Base-by-base conservation (phyloP, 2,113 vertebrate genomes). In the Catagonus wagneri region DNA sequence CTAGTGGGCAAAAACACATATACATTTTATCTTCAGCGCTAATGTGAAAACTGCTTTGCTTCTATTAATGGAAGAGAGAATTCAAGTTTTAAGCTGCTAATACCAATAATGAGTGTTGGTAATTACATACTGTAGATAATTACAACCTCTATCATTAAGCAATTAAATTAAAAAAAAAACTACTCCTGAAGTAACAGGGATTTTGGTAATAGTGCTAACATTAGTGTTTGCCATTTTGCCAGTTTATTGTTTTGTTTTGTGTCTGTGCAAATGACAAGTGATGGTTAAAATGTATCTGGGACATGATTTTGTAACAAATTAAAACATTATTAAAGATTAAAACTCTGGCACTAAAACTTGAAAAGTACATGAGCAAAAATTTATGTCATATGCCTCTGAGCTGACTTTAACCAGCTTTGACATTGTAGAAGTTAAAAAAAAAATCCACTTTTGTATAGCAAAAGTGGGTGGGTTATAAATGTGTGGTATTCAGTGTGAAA, bases 81-180 rank as follows among this genome's bases (percentile, higher is more conserved):
- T 58, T 74, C 36, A 58, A 85, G 52, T 63, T 44, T 93, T 92
- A 78, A 88, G 58, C 50, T 68, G 17, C 89, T 84, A 86, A 79
- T 88, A 83, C 66, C 90, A 93, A 69, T 79, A 90, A 80, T 71
- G 12, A 91, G 60, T 83, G 16, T 76, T 66, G 52, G 76, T 61
- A 56, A 97, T 93, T 89, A 63, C 32, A 34, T 36, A 61, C 54
- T 69, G 8, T 65, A 95, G 86, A 83, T 94, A 69, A 90, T 83
- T 66, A 87, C 50, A 88, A 44, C 74, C 3, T 69, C 39, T 50
- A 39, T 94, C 88, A 90, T 93, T 95, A 61, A 39, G 13, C 34
- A 92, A 58, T 90, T 95, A 86, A 11, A 80, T 68, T 81, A 69
- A 3, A 50, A 36, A 89, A 80, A 80, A 92, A 72, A 58, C n/a